Conservation (phyloP, 2,888 invertebrate genomes). For the Caenorhabditis virilis region DNA sequence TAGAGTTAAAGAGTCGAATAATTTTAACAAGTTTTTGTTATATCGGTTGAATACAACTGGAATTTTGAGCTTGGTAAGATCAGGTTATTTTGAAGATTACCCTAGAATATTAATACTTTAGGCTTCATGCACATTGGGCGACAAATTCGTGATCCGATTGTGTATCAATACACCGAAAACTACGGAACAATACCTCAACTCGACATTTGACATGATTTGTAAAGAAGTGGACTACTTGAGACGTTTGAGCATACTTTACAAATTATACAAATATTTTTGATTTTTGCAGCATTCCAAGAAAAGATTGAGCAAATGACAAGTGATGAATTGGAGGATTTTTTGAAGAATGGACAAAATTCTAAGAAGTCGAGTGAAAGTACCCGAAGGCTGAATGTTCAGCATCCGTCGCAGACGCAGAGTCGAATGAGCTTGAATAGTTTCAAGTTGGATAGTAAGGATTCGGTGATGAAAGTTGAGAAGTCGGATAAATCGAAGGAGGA, state of each 20-base stretch:
- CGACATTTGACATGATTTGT: conserved; percentile 20
- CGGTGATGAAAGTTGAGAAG: too few species aligned
- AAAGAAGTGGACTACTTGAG: conserved; percentile 10
- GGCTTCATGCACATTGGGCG: conserved; percentile 25
- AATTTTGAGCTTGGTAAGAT: conserved; percentile 19
- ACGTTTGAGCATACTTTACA: too few species aligned
- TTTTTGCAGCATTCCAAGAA: neutral
- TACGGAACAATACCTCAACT: conserved; percentile 27
- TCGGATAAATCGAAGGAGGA: too few species aligned
- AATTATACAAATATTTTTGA: neutral
- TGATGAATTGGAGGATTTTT: neutral
- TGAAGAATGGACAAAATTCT: too few species aligned
- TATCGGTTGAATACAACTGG: conserved; percentile 29
- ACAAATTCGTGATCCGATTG: conserved; percentile 20
- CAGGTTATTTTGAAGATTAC: too few species aligned
- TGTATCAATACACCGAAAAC: conserved; percentile 26
- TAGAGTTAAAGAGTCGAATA: conserved; percentile 22
- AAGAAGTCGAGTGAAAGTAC: neutral
- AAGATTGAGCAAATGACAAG: neutral
- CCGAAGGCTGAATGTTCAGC: neutral
- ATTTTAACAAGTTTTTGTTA: conserved; percentile 24
- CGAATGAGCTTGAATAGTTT: too few species aligned
- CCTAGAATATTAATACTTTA: too few species aligned
- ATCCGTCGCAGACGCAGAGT: neutral
- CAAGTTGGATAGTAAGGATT: too few species aligned